phyloP scores from a whole-genome alignment of 2,888 invertebrate genomes.

The Thymelicus acteon region DNA sequence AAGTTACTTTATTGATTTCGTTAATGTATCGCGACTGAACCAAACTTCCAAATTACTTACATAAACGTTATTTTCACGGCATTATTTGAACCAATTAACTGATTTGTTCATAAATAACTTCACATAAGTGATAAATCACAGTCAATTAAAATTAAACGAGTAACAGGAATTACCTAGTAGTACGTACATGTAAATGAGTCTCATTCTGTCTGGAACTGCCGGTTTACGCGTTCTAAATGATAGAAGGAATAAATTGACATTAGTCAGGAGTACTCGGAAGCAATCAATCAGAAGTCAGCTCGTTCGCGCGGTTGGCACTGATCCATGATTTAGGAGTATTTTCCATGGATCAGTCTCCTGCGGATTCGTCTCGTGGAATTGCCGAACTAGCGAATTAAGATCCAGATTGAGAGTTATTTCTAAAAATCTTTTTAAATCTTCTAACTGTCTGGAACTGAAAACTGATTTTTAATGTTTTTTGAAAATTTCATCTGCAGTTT shows the following conservation, averaged over 20 bases:
- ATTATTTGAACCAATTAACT: not conserved
- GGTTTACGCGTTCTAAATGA: conserved; percentile 12
- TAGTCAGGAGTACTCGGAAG: conserved; percentile 32
- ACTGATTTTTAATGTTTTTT: too few relatives aligned
- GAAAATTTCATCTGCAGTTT: too few relatives aligned
- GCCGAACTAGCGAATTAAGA: not conserved
- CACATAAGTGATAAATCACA: conserved; percentile 7
- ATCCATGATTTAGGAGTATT: conserved; percentile 26
- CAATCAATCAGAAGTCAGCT: conserved; percentile 32
- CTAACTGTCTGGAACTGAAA: too few relatives aligned
- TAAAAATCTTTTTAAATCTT: too few relatives aligned
- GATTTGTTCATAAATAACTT: not conserved
- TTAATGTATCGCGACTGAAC: too few relatives aligned
- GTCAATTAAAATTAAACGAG: conserved; percentile 10
- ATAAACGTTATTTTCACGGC: too few relatives aligned
- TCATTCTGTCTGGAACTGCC: conserved; percentile 8
- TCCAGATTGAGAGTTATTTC: not conserved
- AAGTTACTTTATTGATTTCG: too few relatives aligned
- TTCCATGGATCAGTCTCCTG: conserved; percentile 13
- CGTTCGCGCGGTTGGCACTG: conserved; percentile 28
- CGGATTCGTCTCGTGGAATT: not conserved
- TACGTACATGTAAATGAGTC: conserved; percentile 3
- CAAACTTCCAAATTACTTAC: too few relatives aligned
- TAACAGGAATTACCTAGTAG: conserved; percentile 3
- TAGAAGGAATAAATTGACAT: conserved; percentile 34